These are phyloP conservation scores for Microcebus tavaratra DNA, from an alignment of 2,113 vertebrate species.

Conservation along the genomic window DNA sequence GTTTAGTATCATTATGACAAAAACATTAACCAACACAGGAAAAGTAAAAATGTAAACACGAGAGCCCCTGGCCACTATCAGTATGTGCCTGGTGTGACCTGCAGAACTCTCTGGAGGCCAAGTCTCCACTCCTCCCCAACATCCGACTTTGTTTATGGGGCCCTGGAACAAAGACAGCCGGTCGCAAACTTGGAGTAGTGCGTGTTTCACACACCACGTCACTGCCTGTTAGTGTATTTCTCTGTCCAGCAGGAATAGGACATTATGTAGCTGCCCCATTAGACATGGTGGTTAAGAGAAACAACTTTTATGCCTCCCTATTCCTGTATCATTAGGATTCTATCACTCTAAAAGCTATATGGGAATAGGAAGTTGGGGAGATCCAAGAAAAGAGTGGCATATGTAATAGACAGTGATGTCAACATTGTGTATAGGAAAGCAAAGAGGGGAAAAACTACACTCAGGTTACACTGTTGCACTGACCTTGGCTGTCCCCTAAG, in stretches of 20 bases:
- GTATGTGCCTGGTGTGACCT: fast-evolving
- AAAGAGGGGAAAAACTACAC: neutral
- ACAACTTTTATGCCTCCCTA: neutral
- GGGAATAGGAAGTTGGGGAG: neutral
- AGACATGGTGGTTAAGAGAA: neutral
- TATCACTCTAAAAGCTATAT: neutral
- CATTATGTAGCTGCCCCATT: neutral
- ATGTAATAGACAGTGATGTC: neutral
- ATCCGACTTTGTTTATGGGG: too few species aligned
- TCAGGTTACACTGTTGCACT: neutral
- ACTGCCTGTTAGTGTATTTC: neutral
- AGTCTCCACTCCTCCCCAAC: neutral
- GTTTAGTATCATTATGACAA: neutral
- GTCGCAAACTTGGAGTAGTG: neutral
- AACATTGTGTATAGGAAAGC: neutral
- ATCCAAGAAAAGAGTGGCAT: neutral
- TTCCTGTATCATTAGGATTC: neutral
- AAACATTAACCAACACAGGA: neutral
- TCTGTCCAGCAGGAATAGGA: neutral
- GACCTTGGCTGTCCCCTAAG: slow-evolving; percentile 53
- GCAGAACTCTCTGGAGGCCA: too few species aligned
- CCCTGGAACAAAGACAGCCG: neutral
- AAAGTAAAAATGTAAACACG: neutral
- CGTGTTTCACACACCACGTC: neutral
- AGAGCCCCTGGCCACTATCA: neutral